Evolutionary conservation across 2,113 vertebrate species (phyloP).

Genomic region (Ondatra zibethicus): DNA sequence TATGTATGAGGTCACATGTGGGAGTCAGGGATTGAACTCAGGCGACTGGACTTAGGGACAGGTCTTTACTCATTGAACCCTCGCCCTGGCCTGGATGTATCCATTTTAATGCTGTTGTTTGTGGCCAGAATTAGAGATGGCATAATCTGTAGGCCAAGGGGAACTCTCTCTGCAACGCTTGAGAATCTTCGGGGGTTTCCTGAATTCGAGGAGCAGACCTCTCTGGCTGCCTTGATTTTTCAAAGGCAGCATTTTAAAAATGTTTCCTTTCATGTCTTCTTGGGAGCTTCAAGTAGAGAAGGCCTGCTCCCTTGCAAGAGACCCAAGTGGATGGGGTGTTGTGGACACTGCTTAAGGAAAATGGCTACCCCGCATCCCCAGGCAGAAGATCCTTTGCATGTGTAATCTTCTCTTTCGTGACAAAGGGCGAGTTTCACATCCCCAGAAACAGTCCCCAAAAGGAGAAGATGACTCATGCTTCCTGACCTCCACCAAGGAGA

Average conservation of each 20-base stretch:
- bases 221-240: not conserved
- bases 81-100: not conserved
- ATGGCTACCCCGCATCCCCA: no score
- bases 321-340: accelerated
- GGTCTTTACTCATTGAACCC: no score
- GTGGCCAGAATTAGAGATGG: not conserved
- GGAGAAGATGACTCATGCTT: constrained; percentile 59
- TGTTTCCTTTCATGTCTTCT: not conserved
- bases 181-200: constrained; percentile 43
- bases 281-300: not conserved
- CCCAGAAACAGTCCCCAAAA: constrained; percentile 58
- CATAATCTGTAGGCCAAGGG: not conserved
- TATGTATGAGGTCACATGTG: not conserved
- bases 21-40: not conserved
- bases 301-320: not conserved
- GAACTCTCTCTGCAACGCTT: not conserved
- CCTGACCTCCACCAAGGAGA: not conserved
- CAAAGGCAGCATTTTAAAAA: not conserved
- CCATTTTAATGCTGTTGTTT: not conserved
- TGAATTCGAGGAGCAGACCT: not conserved
- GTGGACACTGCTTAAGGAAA: accelerated
- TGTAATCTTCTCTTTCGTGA: constrained; percentile 39
- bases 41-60: not conserved
- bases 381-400: not conserved
- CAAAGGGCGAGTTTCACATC: constrained; percentile 71